phyloP scores from a whole-genome alignment of 2,113 vertebrate genomes.

The Odocoileus virginianus region DNA sequence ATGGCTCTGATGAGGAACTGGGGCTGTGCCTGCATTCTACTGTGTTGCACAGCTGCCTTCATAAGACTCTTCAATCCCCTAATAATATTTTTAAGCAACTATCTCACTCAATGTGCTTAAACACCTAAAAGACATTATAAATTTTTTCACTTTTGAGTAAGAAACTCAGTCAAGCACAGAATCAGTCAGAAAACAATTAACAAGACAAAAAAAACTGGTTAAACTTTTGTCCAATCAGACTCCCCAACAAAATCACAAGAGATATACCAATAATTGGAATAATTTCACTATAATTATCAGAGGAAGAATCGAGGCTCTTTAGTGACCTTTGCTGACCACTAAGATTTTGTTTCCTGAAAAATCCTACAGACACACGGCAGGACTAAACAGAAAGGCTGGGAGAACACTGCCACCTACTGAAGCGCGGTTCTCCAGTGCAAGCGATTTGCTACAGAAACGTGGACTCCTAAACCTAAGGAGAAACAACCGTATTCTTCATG shows the following conservation, averaged over 20 bases:
- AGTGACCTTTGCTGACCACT: background rate
- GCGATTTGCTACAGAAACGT: constrained; percentile 23
- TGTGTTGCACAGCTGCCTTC: background rate
- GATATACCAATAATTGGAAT: background rate
- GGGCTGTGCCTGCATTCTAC: background rate
- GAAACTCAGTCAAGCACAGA: constrained; percentile 14
- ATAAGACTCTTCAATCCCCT: background rate
- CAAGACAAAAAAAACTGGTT: constrained; percentile 1
- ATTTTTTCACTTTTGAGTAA: constrained; percentile 5
- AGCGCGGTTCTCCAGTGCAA: background rate
- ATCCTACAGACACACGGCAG: background rate
- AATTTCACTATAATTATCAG: background rate
- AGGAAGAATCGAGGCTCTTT: background rate
- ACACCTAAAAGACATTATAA: background rate
- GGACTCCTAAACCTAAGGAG: constrained; percentile 10
- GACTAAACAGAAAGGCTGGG: constrained; percentile 62
- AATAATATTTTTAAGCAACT: background rate
- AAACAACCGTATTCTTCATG: constrained; percentile 4
- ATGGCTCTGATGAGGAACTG: background rate
- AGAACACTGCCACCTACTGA: constrained; percentile 83
- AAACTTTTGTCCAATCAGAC: background rate
- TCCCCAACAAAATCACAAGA: background rate
- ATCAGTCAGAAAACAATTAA: constrained; percentile 9
- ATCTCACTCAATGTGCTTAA: background rate
- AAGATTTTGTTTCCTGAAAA: constrained; percentile 5